phyloP scores from a whole-genome alignment of 2,113 vertebrate species.

The Myiozetetes cayanensis region DNA sequence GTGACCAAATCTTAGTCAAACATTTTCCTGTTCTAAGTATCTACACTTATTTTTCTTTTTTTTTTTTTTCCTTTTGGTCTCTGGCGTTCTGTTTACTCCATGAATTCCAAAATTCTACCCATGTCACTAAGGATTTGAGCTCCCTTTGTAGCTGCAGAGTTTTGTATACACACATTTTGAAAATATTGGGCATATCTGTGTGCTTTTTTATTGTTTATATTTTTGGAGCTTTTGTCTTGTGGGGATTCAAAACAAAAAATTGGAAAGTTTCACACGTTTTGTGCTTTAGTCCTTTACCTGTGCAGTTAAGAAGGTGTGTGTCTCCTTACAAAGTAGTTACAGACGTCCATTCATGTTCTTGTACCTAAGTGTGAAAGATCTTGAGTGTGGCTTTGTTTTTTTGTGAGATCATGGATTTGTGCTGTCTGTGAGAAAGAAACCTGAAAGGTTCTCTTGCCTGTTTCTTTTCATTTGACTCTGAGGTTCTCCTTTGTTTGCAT shows the following conservation, averaged over 20 bases:
- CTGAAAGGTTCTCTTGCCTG: neutral
- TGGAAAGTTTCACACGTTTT: accelerated
- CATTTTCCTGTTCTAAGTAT: neutral
- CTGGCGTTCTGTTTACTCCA: neutral
- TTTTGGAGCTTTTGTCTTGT: neutral
- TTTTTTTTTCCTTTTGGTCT: neutral
- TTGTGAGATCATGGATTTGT: neutral
- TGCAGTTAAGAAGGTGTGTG: neutral
- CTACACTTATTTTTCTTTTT: neutral
- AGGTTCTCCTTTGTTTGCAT: neutral
- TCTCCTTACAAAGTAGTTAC: neutral
- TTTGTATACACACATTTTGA: neutral
- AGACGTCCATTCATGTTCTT: neutral
- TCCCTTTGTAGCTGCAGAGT: neutral
- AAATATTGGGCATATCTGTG: neutral
- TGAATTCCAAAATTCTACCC: neutral
- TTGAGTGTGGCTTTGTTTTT: neutral
- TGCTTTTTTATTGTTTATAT: neutral
- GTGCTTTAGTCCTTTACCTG: neutral
- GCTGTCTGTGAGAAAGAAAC: neutral
- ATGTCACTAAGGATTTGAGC: neutral
- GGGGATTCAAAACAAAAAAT: neutral
- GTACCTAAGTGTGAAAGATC: neutral
- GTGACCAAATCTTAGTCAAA: neutral
- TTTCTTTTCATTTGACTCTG: neutral